Conservation (phyloP, 1,140 invertebrate genomes). For the Oreohelix idahoensis region DNA sequence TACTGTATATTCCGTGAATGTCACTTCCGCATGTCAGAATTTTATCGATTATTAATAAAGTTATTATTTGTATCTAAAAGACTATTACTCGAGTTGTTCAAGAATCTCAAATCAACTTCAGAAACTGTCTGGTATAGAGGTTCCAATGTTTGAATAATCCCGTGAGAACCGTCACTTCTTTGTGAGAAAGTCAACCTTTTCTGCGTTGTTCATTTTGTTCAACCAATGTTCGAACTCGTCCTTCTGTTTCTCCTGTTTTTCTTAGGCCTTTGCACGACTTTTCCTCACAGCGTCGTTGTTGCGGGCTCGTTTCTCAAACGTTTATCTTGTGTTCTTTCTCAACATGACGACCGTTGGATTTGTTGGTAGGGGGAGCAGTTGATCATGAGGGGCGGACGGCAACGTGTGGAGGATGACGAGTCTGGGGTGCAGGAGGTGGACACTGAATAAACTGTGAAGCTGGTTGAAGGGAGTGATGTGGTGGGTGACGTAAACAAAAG, state of each 20-base stretch:
- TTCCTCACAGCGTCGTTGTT: conserved; percentile 98
- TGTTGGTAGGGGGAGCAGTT: conserved; percentile 36
- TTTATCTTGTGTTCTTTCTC: conserved; percentile 84
- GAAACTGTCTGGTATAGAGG: conserved; percentile 60
- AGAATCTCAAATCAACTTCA: conserved; percentile 51
- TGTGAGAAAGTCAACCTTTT: conserved; percentile 93
- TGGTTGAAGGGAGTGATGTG: conserved; percentile 33
- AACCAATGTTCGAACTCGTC: conserved; percentile 90
- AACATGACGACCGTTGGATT: conserved; percentile 54
- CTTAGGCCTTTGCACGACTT: conserved; percentile 95
- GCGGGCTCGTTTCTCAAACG: conserved; percentile 88
- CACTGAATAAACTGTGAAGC: conserved; percentile 29
- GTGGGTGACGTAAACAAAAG: conserved; percentile 35
- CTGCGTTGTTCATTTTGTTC: conserved; percentile 91
- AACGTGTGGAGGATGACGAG: conserved; percentile 38
- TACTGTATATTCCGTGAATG: background rate
- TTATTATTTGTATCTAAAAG: background rate
- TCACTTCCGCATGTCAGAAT: background rate
- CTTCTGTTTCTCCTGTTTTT: conserved; percentile 93
- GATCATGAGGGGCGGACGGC: conserved; percentile 44
- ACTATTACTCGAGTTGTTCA: conserved; percentile 1
- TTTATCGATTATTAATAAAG: background rate
- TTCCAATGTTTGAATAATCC: conserved; percentile 81
- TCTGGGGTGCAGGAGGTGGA: conserved; percentile 22
- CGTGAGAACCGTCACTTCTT: conserved; percentile 90